Base-by-base conservation (phyloP, 1,140 invertebrate genomes). In the Bathynomus jamesi region DNA sequence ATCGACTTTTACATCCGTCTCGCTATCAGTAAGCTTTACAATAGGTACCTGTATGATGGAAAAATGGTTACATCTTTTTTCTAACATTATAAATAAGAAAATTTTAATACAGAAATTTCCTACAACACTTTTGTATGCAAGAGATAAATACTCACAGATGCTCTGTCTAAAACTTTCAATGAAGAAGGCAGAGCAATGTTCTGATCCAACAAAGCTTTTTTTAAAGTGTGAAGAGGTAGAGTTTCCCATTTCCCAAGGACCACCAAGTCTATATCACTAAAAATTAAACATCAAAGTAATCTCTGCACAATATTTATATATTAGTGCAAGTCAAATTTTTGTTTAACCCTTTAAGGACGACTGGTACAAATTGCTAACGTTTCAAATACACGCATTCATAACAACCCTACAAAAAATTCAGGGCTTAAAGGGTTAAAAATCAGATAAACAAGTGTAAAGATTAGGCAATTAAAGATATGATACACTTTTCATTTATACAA, bases 231-330 rank as follows among this genome's bases (percentile, higher is more conserved):
- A 69, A 98, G 84, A 71, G 96, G 95, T 79, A 94, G 85, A 81
- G 91, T 89, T 78, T 92, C 88, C 96, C 95, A 98, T 79, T 94
- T 91, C 67, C 94, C 94, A 83, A 95, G 91, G 69, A 99, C 93
- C 76, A 98, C 95, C 79, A 99, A 87, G 86, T 98, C 96, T 82
- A 98, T 98, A 85, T 98, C 96, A 87, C 95, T 97, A 82, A n/a
- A 71, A 85, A 84, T 61, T 11, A 13, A 46, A n/a, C n/a, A n/a
- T n/a, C n/a, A n/a, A n/a, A n/a, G n/a, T n/a, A n/a, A n/a, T n/a
- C n/a, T n/a, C n/a, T n/a, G n/a, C n/a, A n/a, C n/a, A n/a, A n/a
- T n/a, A n/a, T n/a, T n/a, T n/a, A n/a, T n/a, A n/a, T n/a, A n/a
- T n/a, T n/a, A n/a, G n/a, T n/a, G n/a, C n/a, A n/a, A n/a, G n/a